Evolutionary conservation across 2,888 invertebrate species (phyloP).

Genomic region (Mechanitis messenoides): DNA sequence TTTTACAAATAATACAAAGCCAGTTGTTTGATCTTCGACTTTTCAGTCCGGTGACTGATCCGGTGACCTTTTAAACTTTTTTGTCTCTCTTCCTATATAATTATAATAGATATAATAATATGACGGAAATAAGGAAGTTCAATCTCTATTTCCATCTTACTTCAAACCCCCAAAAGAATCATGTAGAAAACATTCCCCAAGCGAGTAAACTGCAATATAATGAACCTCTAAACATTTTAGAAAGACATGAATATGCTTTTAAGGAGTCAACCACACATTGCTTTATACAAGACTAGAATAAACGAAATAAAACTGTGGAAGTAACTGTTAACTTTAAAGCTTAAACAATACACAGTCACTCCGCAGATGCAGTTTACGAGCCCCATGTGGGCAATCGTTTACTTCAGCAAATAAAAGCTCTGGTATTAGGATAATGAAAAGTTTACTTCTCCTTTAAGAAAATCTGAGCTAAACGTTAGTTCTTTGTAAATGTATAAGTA

Average conservation of each 20-base stretch:
- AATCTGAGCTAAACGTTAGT: too few species aligned
- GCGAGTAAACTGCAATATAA: constrained; percentile 2
- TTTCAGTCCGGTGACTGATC: too few species aligned
- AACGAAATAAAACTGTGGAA: not conserved
- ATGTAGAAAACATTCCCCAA: constrained; percentile 7
- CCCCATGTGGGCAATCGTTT: constrained; percentile 13
- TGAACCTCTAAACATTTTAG: constrained; percentile 3
- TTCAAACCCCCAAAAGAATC: constrained; percentile 16
- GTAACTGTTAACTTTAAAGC: constrained; percentile 37
- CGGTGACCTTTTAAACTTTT: too few species aligned
- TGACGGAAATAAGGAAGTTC: constrained; percentile 31
- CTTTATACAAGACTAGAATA: not conserved
- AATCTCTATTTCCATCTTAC: constrained; percentile 12
- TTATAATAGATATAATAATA: constrained; percentile 32
- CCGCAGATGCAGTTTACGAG: constrained; percentile 23
- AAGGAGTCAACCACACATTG: constrained; percentile 11
- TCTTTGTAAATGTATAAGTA: too few species aligned
- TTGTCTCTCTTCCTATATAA: too few species aligned
- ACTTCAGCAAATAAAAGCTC: too few species aligned
- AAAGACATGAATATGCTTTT: constrained; percentile 14
- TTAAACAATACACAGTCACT: constrained; percentile 25
- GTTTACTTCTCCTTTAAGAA: too few species aligned
- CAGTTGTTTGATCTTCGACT: too few species aligned
- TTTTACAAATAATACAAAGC: too few species aligned
- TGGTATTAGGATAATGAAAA: too few species aligned